Conservation (phyloP, 2,113 vertebrate genomes). For the Burhinus oedicnemus region DNA sequence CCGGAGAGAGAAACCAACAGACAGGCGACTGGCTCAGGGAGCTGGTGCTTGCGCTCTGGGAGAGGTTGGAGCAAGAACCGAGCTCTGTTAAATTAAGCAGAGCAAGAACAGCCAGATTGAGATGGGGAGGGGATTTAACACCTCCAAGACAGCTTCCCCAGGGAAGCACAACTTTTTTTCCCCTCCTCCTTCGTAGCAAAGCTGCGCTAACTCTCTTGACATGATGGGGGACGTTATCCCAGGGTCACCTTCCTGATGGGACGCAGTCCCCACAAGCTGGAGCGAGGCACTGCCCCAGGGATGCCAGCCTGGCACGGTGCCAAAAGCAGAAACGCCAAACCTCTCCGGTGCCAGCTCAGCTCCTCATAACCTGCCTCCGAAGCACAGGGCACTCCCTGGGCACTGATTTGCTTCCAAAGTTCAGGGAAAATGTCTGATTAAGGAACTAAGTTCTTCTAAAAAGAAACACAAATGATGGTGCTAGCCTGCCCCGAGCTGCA, state of each 20-base stretch:
- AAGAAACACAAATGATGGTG: neutral
- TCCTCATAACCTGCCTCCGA: neutral
- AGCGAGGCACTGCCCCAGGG: fast-evolving
- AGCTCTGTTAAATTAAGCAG: neutral
- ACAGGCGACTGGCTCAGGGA: fast-evolving
- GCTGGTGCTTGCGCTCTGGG: neutral
- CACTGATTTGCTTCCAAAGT: neutral
- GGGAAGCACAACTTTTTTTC: neutral
- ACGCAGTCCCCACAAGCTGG: fast-evolving
- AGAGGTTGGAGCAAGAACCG: neutral
- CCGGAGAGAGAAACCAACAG: neutral
- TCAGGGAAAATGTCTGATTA: neutral
- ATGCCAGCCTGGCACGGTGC: neutral
- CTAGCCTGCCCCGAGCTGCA: neutral
- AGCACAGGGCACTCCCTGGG: neutral
- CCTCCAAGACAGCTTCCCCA: neutral
- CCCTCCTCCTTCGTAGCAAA: neutral
- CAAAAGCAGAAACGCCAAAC: neutral
- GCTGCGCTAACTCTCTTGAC: neutral
- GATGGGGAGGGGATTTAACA: neutral
- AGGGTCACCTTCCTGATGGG: neutral
- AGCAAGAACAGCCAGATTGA: neutral
- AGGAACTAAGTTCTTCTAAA: neutral
- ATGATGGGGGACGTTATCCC: neutral
- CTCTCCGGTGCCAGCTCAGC: neutral